Conservation (phyloP, 2,888 invertebrate species). For the Drosophila anomelani region DNA sequence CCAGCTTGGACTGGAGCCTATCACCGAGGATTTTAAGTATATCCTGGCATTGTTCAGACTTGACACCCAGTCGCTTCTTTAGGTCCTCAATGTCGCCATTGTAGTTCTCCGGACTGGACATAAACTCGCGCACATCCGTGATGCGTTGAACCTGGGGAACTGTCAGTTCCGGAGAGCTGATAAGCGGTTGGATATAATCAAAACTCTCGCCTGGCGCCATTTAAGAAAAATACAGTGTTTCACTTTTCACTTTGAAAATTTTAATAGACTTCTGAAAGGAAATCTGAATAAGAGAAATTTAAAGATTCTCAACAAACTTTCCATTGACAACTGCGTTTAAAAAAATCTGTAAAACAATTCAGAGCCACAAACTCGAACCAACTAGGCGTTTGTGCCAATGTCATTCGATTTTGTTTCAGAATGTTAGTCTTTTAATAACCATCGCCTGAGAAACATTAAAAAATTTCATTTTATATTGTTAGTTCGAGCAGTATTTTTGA, state of each 20-base stretch:
- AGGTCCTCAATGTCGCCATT: conserved; percentile 36
- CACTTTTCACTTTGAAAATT: not conserved
- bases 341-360: not conserved
- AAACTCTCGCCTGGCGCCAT: not conserved
- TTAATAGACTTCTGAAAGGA: not conserved
- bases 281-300: not conserved
- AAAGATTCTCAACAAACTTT: not conserved
- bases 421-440: conserved; percentile 1
- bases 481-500: not conserved
- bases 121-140: conserved; percentile 37
- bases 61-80: conserved; percentile 13
- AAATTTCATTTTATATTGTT: conserved; percentile 10
- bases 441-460: not conserved
- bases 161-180: not conserved
- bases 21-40: conserved; percentile 20
- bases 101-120: conserved; percentile 28
- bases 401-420: not conserved
- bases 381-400: not conserved
- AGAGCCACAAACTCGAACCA: not conserved
- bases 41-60: conserved; percentile 38
- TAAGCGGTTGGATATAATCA: not conserved
- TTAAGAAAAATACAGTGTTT: not conserved
- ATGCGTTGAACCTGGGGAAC: conserved; percentile 1
- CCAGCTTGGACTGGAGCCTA: not conserved
- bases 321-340: not conserved